A percentile compares a stretch with the other conserved stretches of the same genome.
Conservation (phyloP, 2,113 vertebrate species). For the Gadus macrocephalus region DNA sequence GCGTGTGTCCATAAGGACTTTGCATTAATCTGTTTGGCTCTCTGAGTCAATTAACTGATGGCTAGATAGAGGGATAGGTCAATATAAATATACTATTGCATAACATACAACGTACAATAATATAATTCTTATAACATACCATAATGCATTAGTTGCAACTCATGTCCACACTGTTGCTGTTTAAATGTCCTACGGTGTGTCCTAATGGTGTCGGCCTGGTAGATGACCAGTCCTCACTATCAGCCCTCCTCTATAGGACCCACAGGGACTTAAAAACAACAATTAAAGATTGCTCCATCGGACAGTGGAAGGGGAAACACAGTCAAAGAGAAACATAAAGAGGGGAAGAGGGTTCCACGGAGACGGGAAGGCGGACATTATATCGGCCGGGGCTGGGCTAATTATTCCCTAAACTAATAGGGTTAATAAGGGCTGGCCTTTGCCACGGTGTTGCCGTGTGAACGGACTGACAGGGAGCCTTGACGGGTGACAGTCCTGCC, state of each 20-base stretch:
- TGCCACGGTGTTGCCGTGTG: slow-evolving; percentile 52
- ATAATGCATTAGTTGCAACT: too few species aligned
- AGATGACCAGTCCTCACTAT: too few species aligned
- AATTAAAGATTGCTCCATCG: neutral
- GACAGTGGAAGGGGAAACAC: neutral
- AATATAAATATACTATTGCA: slow-evolving; percentile 18
- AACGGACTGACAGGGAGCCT: slow-evolving; percentile 55
- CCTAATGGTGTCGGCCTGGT: too few species aligned
- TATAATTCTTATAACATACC: too few species aligned
- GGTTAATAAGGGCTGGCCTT: slow-evolving; percentile 59
- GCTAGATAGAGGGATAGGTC: slow-evolving; percentile 30
- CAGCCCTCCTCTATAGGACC: too few species aligned
- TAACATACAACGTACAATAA: too few species aligned
- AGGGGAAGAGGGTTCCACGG: slow-evolving; percentile 30
- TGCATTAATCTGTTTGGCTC: slow-evolving; percentile 4
- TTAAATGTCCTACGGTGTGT: too few species aligned
- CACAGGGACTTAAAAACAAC: too few species aligned
- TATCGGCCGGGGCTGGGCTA: slow-evolving; percentile 26
- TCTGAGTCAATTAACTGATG: slow-evolving; percentile 31
- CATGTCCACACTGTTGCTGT: too few species aligned
- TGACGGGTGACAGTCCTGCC: slow-evolving; percentile 65
- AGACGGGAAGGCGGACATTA: neutral
- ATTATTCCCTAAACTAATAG: slow-evolving; percentile 62
- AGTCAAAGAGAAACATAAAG: slow-evolving; percentile 22
- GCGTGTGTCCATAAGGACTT: slow-evolving; percentile 15